These are phyloP conservation scores for Conger conger DNA, from an alignment of 2,113 vertebrate species.

Conservation along the genomic window DNA sequence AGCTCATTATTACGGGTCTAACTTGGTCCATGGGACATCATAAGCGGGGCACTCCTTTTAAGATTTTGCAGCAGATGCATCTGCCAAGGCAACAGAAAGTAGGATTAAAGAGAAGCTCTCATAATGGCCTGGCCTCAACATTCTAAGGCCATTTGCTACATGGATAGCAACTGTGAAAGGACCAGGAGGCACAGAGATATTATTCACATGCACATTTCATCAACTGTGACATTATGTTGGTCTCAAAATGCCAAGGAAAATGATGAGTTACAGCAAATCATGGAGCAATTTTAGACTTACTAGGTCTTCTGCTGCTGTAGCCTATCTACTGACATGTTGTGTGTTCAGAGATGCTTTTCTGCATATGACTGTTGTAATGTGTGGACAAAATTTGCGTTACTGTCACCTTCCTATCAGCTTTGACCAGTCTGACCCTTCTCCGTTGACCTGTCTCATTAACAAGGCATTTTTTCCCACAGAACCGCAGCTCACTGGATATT, in stretches of 20 bases:
- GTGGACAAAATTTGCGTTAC: too few relatives aligned
- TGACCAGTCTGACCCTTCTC: too few relatives aligned
- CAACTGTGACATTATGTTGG: constrained; percentile 24
- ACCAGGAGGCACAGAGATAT: constrained; percentile 22
- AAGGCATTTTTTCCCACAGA: too few relatives aligned
- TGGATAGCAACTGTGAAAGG: constrained; percentile 31
- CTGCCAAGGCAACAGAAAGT: constrained; percentile 31
- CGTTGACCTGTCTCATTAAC: too few relatives aligned
- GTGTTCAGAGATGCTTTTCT: too few relatives aligned
- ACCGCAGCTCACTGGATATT: too few relatives aligned
- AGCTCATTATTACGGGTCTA: constrained; percentile 13
- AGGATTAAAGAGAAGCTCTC: constrained; percentile 29
- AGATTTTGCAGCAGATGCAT: constrained; percentile 23
- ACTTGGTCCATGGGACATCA: constrained; percentile 35
- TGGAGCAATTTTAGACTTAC: too few relatives aligned
- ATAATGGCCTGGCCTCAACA: constrained; percentile 55
- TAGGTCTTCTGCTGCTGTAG: too few relatives aligned
- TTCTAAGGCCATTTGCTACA: constrained; percentile 43
- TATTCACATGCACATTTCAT: constrained; percentile 12
- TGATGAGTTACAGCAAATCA: too few relatives aligned
- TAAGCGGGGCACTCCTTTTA: constrained; percentile 39
- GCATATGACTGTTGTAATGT: too few relatives aligned
- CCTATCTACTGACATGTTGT: too few relatives aligned
- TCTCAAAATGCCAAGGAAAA: neutral
- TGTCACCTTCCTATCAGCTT: too few relatives aligned